Percentiles rank a stretch among this genome's conserved stretches.
Conservation (phyloP, 2,113 vertebrate species). For the Eubucco bourcierii region DNA sequence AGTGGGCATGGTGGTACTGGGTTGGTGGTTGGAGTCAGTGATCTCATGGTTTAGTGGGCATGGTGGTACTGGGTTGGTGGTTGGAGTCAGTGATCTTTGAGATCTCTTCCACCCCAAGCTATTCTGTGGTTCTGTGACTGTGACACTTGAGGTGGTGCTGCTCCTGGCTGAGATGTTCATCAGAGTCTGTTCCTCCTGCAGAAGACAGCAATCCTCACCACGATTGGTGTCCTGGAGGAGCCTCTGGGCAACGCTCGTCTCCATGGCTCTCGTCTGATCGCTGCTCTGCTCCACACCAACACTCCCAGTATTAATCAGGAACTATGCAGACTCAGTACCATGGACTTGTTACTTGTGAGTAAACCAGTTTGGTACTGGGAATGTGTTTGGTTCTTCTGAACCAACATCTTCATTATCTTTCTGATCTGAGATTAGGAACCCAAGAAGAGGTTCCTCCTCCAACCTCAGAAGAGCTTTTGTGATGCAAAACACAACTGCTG, state of each 20-base stretch:
- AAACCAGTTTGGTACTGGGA: fast-evolving
- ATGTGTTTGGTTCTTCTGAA: too few relatives aligned
- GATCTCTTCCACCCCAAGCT: too few relatives aligned
- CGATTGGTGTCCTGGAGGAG: slow-evolving; percentile 92
- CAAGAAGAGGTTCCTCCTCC: background rate
- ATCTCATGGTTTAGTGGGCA: too few relatives aligned
- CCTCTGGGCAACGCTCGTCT: slow-evolving; percentile 93
- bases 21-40: too few relatives aligned
- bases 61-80: too few relatives aligned
- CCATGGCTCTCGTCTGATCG: slow-evolving; percentile 89
- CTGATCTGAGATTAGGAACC: background rate
- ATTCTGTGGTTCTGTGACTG: fast-evolving
- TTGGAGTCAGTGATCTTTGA: too few relatives aligned
- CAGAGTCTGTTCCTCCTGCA: background rate
- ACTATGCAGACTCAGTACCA: slow-evolving; percentile 89
- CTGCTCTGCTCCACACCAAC: slow-evolving; percentile 89
- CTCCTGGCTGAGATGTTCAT: fast-evolving
- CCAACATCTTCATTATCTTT: too few relatives aligned
- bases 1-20: too few relatives aligned
- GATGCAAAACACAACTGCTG: fast-evolving
- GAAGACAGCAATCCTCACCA: slow-evolving; percentile 93
- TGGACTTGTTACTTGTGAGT: slow-evolving; percentile 91
- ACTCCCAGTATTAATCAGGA: slow-evolving; percentile 89
- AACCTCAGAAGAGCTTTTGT: background rate
- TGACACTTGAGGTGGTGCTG: fast-evolving